Evolutionary conservation across 2,113 vertebrate species (phyloP).

Genomic region (Cryptotis parvus): DNA sequence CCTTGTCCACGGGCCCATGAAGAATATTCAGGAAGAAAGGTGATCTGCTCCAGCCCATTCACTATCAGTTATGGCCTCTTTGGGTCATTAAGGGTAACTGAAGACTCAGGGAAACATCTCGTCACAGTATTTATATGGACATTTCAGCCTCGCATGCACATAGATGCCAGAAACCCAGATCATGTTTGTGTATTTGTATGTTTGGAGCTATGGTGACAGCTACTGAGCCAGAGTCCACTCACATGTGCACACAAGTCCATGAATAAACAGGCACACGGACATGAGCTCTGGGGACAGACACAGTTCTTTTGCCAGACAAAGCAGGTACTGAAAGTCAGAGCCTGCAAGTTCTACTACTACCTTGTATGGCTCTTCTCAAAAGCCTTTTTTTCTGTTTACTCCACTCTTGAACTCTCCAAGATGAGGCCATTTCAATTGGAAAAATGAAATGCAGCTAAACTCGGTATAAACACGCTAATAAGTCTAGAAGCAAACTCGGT

Average conservation of each 20-base stretch:
- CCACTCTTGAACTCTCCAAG: constrained; percentile 13
- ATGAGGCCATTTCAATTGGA: not conserved
- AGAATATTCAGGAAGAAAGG: constrained; percentile 12
- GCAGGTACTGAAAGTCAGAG: not conserved
- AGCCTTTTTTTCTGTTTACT: not conserved
- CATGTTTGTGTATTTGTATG: constrained; percentile 64
- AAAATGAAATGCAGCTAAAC: not conserved
- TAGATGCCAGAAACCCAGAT: constrained; percentile 26
- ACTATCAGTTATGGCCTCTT: not conserved
- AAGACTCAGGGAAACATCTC: constrained; percentile 45
- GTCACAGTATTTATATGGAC: constrained; percentile 54
- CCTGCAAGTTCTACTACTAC: not conserved
- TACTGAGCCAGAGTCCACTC: not conserved
- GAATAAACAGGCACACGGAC: not conserved
- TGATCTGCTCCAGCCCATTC: not conserved
- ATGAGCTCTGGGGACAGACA: fast-evolving
- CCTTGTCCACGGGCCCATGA: not conserved
- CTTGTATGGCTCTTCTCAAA: not conserved
- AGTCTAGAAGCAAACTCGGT: not conserved
- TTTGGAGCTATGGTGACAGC: constrained; percentile 64
- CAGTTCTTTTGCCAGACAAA: not conserved
- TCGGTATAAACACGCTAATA: not conserved
- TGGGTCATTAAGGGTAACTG: constrained; percentile 30
- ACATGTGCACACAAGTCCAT: not conserved
- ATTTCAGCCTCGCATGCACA: not conserved